phyloP scores from a whole-genome alignment of 2,888 invertebrate species.

The Netelia melanura region DNA sequence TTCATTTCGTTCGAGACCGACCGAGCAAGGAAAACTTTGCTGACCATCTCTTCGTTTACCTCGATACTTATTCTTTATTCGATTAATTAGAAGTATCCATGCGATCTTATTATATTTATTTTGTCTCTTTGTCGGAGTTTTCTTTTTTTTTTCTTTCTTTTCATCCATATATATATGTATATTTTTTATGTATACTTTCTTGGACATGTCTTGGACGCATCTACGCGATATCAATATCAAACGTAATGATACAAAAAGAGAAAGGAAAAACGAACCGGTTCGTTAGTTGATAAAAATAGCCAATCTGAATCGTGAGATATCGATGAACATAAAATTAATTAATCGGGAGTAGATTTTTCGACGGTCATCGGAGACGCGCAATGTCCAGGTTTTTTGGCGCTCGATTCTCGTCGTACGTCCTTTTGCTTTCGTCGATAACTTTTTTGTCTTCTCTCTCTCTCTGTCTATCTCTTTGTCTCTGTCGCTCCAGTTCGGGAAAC shows the following conservation, averaged over 20 bases:
- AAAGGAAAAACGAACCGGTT: constrained; percentile 39
- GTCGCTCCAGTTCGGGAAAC: constrained; percentile 3
- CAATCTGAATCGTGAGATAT: constrained; percentile 67
- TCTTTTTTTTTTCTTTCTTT: constrained; percentile 24
- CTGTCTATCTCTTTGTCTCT: constrained; percentile 13
- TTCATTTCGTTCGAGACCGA: constrained; percentile 19
- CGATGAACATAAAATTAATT: constrained; percentile 70
- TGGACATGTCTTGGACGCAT: constrained; percentile 72
- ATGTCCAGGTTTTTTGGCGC: constrained; percentile 24
- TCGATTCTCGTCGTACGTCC: constrained; percentile 8
- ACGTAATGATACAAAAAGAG: constrained; percentile 42
- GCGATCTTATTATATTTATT: constrained; percentile 62
- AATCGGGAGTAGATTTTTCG: constrained; percentile 72
- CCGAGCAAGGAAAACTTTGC: constrained; percentile 9
- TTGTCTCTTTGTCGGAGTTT: constrained; percentile 19
- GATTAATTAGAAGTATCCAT: constrained; percentile 61
- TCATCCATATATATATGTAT: constrained; percentile 29
- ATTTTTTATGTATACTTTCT: constrained; percentile 71
- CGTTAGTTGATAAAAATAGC: constrained; percentile 67
- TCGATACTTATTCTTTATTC: constrained; percentile 56
- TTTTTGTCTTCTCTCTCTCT: constrained; percentile 5
- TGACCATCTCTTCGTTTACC: constrained; percentile 18
- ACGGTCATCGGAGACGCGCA: constrained; percentile 60
- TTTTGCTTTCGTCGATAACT: no score
- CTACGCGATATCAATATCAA: constrained; percentile 60